phyloP scores from a whole-genome alignment of 2,113 vertebrate species.

The Eptesicus fuscus region DNA sequence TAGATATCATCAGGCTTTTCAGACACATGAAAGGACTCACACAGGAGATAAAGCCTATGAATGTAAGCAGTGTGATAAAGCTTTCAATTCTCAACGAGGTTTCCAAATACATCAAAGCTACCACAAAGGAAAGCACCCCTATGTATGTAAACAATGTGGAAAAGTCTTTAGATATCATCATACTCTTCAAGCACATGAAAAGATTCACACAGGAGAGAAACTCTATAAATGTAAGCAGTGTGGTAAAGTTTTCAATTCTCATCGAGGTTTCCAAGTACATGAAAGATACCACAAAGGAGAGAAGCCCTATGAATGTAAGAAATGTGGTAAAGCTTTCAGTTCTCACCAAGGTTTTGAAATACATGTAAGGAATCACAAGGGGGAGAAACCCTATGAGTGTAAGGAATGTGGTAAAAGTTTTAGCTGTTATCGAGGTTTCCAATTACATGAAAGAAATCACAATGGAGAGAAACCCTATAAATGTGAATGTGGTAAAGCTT shows the following conservation, averaged over 20 bases:
- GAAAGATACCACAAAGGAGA: background rate
- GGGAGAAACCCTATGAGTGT: conserved; percentile 12
- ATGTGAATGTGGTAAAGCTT: background rate
- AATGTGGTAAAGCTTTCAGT: background rate
- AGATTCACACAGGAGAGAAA: conserved; percentile 1
- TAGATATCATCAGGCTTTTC: conserved; percentile 39
- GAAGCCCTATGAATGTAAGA: background rate
- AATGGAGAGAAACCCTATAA: background rate
- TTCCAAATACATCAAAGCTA: background rate
- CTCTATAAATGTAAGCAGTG: background rate
- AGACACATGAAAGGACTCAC: conserved; percentile 2
- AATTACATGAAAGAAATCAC: conserved; percentile 29
- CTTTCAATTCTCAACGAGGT: background rate
- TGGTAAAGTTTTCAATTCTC: background rate
- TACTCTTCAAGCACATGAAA: conserved; percentile 1
- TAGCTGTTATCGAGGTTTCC: background rate
- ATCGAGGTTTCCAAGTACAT: background rate
- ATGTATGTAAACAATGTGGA: background rate
- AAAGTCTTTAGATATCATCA: background rate
- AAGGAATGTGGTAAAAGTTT: conserved; percentile 9
- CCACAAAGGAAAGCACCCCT: background rate
- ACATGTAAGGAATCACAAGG: background rate
- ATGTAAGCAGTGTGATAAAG: background rate
- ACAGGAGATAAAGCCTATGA: conserved; percentile 2
- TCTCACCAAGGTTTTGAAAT: background rate